A percentile compares a stretch with the other conserved stretches of the same genome.
Conservation (phyloP, 2,113 vertebrate genomes). For the Romanogobio albipinnatus region DNA sequence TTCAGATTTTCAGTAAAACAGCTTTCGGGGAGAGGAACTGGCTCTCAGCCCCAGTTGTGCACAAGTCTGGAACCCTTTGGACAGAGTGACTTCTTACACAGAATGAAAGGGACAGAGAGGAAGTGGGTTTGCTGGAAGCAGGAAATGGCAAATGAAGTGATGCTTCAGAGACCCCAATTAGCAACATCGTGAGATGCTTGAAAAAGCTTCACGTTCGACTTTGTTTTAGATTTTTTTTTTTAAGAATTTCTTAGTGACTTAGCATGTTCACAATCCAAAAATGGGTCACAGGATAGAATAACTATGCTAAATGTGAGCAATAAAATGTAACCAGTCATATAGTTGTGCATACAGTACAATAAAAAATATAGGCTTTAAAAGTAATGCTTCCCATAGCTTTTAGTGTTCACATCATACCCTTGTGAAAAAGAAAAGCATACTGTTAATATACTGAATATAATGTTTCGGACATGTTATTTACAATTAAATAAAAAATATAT, state of each 20-base stretch:
- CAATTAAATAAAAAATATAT: too few relatives aligned
- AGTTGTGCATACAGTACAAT: background rate
- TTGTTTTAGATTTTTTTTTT: background rate
- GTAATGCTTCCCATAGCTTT: background rate
- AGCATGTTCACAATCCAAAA: background rate
- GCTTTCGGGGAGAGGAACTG: background rate
- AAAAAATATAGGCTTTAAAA: background rate
- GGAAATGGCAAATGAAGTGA: background rate
- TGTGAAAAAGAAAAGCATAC: background rate
- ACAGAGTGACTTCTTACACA: background rate
- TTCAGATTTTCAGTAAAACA: background rate
- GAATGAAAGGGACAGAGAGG: conserved; percentile 1
- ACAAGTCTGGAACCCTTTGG: conserved; percentile 6
- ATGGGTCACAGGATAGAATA: background rate
- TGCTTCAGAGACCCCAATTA: conserved; percentile 7
- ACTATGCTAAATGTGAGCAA: background rate
- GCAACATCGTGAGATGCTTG: background rate
- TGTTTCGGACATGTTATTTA: too few relatives aligned
- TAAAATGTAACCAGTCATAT: background rate
- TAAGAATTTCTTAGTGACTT: background rate
- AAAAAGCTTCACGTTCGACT: background rate
- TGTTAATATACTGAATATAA: background rate
- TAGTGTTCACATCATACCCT: background rate
- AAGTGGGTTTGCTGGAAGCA: conserved; percentile 2
- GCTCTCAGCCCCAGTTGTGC: background rate